Evolutionary conservation across 64 coral and sea anemone species (phyloP).

Genomic region (Actinia equina): DNA sequence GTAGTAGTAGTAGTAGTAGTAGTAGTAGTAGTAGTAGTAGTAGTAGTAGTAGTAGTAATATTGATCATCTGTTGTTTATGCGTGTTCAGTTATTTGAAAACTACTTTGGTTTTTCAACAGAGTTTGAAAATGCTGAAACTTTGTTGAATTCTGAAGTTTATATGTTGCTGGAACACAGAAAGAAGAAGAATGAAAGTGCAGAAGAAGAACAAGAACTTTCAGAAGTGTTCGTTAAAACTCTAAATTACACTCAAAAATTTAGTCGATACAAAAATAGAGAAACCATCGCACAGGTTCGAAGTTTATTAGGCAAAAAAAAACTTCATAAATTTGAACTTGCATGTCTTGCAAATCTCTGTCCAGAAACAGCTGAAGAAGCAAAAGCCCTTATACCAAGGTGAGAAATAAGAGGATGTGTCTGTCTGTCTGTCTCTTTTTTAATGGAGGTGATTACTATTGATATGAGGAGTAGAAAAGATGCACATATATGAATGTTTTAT

Average conservation of each 20-base stretch:
- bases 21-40: too few species aligned
- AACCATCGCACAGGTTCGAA: slow-evolving; percentile 97
- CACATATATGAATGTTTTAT: too few species aligned
- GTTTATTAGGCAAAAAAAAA: slow-evolving; percentile 98
- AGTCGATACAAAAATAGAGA: slow-evolving; percentile 97
- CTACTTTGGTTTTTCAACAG: slow-evolving; percentile 21
- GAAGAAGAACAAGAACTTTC: slow-evolving; percentile 96
- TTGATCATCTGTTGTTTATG: not conserved
- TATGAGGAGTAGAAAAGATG: too few species aligned
- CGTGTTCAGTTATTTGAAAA: not conserved
- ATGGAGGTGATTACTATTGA: not conserved
- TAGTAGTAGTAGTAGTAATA: too few species aligned
- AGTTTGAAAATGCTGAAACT: slow-evolving; percentile 98
- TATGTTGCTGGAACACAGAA: slow-evolving; percentile 98
- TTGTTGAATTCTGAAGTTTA: slow-evolving; percentile 95
- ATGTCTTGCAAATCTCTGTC: slow-evolving; percentile 94
- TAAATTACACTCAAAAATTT: slow-evolving; percentile 94
- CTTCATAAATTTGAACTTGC: slow-evolving; percentile 98
- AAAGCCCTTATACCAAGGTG: slow-evolving; percentile 97
- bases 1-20: too few species aligned
- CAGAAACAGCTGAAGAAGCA: slow-evolving; percentile 95
- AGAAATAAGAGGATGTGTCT: not conserved
- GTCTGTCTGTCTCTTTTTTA: not conserved
- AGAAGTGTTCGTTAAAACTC: slow-evolving; percentile 97
- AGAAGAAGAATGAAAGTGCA: slow-evolving; percentile 90